Evolutionary conservation across 1,140 invertebrate genomes (phyloP), one percentile per base, ranked within the genome.

Genomic region (Aplysia californica): DNA sequence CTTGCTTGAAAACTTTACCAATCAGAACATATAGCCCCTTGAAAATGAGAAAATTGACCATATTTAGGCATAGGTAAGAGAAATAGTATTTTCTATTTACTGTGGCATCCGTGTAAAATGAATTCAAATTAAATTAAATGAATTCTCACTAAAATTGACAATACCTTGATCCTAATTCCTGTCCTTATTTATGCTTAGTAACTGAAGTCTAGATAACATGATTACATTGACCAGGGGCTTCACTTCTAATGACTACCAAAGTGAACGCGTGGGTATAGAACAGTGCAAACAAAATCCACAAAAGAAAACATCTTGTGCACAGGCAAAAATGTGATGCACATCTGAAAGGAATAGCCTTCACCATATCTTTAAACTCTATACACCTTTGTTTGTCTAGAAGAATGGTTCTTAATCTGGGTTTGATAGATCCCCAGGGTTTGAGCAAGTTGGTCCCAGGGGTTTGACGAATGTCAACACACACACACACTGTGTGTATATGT

Each of bases 11-110:
- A 5, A 36, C 41, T 50, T 33, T 64, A n/a, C n/a, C 29, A 1
- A 75, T 66, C 20, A 75, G 23, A n/a, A 75, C 61, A 55, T 75
- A 75, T 26, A 75, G 29, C 41, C 50, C 56, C 72, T 75, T 58
- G 35, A 39, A 23, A 10, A 64, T 21, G 44, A 20, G 29, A 41
- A 29, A 41, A 26, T 20, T 23, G 10, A 33, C 50, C 18, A 23
- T 18, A 15, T 69, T 41, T 35, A 35, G 64, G 10, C 10, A 66
- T 10, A 5, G 20, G 21, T 20, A 39, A 69, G 44, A 44, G 4
- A 69, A 50, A 50, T 18, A 44, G 23, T 6, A 44, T 21, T 69
- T 69, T 18, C 18, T 44, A 23, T 69, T 44, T 5, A 20, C 15
- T 69, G 3, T 26, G 15, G 21, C 29, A 66, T 29, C 33, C 4